Percentiles rank a stretch among this genome's conserved stretches.
Conservation (phyloP, 1,140 invertebrate species). For the Ceratina japonica region DNA sequence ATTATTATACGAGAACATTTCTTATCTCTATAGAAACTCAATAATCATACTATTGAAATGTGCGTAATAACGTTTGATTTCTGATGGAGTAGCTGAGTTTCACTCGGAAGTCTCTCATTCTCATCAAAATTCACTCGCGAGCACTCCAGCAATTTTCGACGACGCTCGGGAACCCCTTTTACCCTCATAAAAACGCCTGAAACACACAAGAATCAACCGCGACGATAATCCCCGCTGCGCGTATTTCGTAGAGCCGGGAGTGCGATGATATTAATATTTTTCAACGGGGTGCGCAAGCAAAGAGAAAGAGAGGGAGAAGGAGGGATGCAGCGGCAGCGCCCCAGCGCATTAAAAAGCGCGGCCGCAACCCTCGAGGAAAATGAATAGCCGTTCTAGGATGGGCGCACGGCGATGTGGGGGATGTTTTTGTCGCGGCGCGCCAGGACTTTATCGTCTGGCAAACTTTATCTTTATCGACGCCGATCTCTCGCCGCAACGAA, state of each 20-base stretch:
- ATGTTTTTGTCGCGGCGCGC: slow-evolving; percentile 48
- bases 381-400: slow-evolving; percentile 41
- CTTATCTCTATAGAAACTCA: no score
- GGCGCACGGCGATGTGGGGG: not conserved
- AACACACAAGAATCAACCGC: slow-evolving; percentile 17
- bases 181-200: not conserved
- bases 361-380: slow-evolving; percentile 46
- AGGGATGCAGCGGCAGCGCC: not conserved
- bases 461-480: slow-evolving; percentile 58
- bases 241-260: not conserved
- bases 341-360: slow-evolving; percentile 32
- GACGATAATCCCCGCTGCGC: not conserved
- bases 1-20: no score
- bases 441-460: slow-evolving; percentile 52
- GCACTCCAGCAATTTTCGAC: slow-evolving; percentile 1
- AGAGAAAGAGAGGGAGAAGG: not conserved
- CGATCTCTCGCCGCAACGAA: not conserved
- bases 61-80: no score
- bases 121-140: not conserved
- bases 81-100: no score
- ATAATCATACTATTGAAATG: no score
- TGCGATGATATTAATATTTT: slow-evolving; percentile 40
- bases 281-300: not conserved
- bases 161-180: not conserved
- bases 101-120: no score